These are phyloP conservation scores for Glyphotaelius pellucidus DNA, from an alignment of 2,888 invertebrate genomes.

Conservation along the genomic window DNA sequence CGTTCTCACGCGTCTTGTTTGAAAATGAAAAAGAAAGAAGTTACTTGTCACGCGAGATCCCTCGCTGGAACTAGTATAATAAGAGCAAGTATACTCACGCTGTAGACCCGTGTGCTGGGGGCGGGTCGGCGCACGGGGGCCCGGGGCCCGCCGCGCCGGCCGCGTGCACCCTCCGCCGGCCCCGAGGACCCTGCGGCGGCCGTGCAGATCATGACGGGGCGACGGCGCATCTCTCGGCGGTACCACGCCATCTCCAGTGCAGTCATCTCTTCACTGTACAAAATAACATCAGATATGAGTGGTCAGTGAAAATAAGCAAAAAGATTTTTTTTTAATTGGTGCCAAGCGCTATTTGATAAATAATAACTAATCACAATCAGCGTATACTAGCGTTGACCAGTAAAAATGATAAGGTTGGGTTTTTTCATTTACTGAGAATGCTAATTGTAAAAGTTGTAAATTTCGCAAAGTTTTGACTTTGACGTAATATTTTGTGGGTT, in stretches of 20 bases:
- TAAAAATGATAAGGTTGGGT: no score
- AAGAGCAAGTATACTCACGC: constrained; percentile 18
- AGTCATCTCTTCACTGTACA: constrained; percentile 75
- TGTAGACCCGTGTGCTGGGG: constrained; percentile 37
- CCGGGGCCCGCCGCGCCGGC: constrained; percentile 57
- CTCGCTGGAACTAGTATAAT: not conserved
- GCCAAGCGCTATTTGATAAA: no score
- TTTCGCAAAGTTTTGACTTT: no score
- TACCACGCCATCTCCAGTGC: constrained; percentile 81
- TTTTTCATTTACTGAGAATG: no score
- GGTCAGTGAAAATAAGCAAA: not conserved
- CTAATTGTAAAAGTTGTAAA: no score
- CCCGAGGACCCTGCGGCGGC: constrained; percentile 69
- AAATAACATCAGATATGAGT: not conserved
- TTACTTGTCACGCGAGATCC: no score
- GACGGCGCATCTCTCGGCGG: constrained; percentile 86
- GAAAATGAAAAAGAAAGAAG: no score
- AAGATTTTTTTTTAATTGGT: no score
- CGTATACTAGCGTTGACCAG: no score
- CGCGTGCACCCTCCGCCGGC: constrained; percentile 64
- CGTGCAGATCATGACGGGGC: constrained; percentile 84
- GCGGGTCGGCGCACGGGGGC: constrained; percentile 27
- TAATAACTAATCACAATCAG: no score
- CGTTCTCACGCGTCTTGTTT: no score
- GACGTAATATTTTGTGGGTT: no score